Conservation (phyloP, 2,113 vertebrate genomes). For the Sylvicapra grimmia region DNA sequence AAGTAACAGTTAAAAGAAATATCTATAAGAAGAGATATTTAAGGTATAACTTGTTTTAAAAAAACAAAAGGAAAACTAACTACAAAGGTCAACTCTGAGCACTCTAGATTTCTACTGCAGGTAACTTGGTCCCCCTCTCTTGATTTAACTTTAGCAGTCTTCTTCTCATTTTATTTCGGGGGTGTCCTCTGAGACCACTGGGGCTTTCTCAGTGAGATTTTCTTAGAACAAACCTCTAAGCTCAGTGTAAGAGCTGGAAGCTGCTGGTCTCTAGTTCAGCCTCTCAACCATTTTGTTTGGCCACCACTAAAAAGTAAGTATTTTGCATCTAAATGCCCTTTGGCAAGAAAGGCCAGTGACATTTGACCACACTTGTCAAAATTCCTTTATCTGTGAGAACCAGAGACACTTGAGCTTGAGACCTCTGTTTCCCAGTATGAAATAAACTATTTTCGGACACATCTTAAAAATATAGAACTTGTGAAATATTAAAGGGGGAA, state of each 20-base stretch:
- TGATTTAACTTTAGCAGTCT: not conserved
- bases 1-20: not conserved
- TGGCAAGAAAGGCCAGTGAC: not conserved
- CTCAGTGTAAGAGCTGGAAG: not conserved
- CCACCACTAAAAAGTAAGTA: not conserved
- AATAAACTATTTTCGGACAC: not conserved
- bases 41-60: not conserved
- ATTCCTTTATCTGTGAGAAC: not conserved
- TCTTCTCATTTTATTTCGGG: not conserved
- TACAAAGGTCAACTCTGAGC: not conserved
- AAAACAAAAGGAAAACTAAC: not conserved
- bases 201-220: not conserved
- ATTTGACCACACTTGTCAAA: not conserved
- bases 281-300: not conserved
- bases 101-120: not conserved
- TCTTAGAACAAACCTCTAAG: not conserved
- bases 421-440: not conserved
- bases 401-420: not conserved
- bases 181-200: not conserved
- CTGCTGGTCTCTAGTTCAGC: not conserved
- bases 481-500: not conserved
- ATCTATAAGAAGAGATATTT: not conserved
- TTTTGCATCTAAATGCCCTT: not conserved
- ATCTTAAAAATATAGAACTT: not conserved
- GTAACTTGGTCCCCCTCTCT: not conserved